These are phyloP conservation scores for Pseudochaenichthys georgianus DNA, from an alignment of 2,797 vertebrate species.

Conservation along the genomic window DNA sequence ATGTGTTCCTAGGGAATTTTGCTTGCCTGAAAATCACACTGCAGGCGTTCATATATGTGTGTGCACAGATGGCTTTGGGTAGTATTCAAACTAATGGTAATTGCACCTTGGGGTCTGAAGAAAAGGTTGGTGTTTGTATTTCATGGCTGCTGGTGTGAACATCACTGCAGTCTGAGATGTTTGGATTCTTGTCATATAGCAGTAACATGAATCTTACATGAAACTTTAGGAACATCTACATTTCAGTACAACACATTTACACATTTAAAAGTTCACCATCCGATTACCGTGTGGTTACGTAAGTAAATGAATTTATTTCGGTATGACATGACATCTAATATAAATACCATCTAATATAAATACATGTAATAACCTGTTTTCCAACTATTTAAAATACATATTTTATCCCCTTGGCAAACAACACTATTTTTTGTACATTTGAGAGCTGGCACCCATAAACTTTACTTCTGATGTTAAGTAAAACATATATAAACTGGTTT, in stretches of 20 bases:
- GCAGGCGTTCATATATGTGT: neutral
- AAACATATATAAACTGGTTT: constrained; percentile 36
- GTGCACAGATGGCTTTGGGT: constrained; percentile 47
- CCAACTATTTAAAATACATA: neutral
- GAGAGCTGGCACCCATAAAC: constrained; percentile 17
- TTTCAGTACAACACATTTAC: no score
- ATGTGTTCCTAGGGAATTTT: no score
- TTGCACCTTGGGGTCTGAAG: constrained; percentile 26
- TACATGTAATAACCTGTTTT: neutral
- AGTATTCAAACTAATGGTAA: constrained; percentile 21
- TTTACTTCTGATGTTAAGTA: constrained; percentile 34
- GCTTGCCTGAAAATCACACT: neutral
- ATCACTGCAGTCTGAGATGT: constrained; percentile 15
- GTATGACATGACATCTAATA: neutral
- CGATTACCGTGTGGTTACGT: neutral
- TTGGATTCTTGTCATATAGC: constrained; percentile 6
- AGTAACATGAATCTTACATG: neutral
- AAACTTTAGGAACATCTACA: neutral
- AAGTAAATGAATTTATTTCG: neutral
- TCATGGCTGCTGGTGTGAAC: constrained; percentile 15
- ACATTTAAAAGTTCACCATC: neutral
- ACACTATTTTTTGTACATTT: constrained; percentile 5
- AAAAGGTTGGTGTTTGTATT: constrained; percentile 24
- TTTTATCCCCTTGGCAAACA: neutral
- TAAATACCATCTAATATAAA: neutral